Evolutionary conservation across 2,113 vertebrate genomes (phyloP).

Genomic region (Prinia subflava): DNA sequence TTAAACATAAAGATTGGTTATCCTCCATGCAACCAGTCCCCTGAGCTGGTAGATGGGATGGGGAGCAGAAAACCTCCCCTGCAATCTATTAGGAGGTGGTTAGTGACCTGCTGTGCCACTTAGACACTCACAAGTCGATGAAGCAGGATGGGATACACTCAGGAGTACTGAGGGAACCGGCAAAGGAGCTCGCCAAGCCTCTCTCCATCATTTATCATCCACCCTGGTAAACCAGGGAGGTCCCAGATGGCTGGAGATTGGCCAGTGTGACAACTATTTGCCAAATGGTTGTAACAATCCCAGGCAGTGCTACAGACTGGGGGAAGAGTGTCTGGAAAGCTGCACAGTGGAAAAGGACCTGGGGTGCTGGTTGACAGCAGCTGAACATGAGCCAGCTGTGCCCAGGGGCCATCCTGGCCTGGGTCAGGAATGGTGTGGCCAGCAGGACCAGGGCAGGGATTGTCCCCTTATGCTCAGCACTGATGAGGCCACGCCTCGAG

Average conservation of each 20-base stretch:
- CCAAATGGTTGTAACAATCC: not conserved
- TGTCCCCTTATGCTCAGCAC: too few species aligned
- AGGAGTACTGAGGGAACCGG: not conserved
- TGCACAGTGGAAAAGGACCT: too few species aligned
- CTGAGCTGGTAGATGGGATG: too few species aligned
- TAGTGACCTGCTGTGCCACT: not conserved
- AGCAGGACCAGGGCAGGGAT: not conserved
- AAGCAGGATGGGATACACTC: not conserved
- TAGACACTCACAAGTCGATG: not conserved
- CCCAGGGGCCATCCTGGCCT: not conserved
- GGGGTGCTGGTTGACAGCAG: accelerated
- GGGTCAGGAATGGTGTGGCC: not conserved
- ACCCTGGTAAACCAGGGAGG: not conserved
- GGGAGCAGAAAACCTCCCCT: not conserved
- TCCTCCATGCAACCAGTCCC: not conserved
- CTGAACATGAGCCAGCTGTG: not conserved
- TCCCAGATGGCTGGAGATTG: not conserved
- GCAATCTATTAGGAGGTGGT: not conserved
- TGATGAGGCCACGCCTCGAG: not conserved
- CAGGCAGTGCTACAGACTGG: not conserved
- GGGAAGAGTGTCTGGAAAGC: not conserved
- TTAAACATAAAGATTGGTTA: not conserved
- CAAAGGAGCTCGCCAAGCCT: not conserved
- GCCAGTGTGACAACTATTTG: not conserved
- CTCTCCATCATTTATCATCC: not conserved